Evolutionary conservation across 1,140 invertebrate genomes (phyloP).

Genomic region (Oncopeltus fasciatus): DNA sequence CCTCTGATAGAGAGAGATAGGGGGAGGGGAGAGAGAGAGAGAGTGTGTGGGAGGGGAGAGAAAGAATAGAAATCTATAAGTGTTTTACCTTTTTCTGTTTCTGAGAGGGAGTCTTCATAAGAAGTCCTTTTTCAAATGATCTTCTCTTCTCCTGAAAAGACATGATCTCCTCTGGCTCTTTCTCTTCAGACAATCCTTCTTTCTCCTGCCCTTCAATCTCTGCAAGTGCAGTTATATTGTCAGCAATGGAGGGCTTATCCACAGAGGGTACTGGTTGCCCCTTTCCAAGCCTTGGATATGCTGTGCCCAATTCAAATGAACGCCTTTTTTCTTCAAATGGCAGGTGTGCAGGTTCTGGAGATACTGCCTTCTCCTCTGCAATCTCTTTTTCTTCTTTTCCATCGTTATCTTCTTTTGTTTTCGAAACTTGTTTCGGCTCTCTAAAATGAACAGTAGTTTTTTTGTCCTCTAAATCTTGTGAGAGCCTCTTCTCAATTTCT

Average conservation of each 20-base stretch:
- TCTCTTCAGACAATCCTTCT: background rate
- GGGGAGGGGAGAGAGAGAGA: no score
- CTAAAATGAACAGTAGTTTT: conserved; percentile 31
- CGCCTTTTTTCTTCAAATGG: conserved; percentile 25
- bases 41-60: no score
- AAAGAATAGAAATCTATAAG: no score
- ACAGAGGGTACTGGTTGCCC: no score
- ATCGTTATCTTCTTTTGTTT: conserved; percentile 40
- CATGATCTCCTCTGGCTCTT: conserved; percentile 28
- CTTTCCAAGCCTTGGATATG: background rate
- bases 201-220: background rate
- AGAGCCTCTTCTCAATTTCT: conserved; percentile 52
- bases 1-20: no score
- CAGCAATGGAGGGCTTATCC: no score
- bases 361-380: conserved; percentile 22
- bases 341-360: conserved; percentile 21
- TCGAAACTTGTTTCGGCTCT: conserved; percentile 13
- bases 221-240: no score
- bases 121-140: conserved; percentile 34
- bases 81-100: background rate
- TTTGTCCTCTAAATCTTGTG: conserved; percentile 34
- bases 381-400: conserved; percentile 42
- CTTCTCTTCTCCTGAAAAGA: conserved; percentile 30
- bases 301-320: conserved; percentile 24
- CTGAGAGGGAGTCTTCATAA: conserved; percentile 30